These are phyloP conservation scores for Melanotaenia boesemani DNA, from an alignment of 2,797 vertebrate genomes.

Conservation along the genomic window DNA sequence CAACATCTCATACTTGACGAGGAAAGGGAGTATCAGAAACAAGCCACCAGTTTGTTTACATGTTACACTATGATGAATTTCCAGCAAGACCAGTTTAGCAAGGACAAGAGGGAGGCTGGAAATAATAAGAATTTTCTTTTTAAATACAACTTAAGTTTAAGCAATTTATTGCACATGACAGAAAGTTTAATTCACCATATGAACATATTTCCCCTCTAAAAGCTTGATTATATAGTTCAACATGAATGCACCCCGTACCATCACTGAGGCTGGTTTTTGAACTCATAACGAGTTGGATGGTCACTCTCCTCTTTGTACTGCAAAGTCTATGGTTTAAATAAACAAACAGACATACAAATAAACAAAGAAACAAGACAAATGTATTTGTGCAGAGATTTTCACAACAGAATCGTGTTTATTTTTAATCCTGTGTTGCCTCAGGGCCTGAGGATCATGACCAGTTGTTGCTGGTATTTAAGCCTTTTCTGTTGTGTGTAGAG, in stretches of 20 bases:
- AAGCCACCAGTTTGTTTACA: slow-evolving; percentile 10
- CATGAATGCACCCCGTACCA: neutral
- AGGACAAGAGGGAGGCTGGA: neutral
- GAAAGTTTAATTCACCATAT: neutral
- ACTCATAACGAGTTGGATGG: neutral
- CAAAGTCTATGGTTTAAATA: neutral
- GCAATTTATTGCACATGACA: neutral
- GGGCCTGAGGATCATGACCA: neutral
- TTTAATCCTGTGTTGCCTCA: neutral
- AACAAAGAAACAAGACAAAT: too few relatives aligned
- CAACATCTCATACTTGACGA: neutral
- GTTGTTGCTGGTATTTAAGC: neutral
- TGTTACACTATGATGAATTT: neutral
- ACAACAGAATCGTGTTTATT: neutral
- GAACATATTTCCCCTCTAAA: neutral
- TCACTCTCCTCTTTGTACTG: too few relatives aligned
- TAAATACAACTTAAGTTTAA: neutral
- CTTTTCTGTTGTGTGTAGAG: neutral
- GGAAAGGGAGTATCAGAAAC: neutral
- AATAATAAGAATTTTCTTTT: neutral
- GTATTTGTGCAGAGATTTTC: too few relatives aligned
- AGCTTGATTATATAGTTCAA: neutral
- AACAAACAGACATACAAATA: too few relatives aligned
- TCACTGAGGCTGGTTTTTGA: too few relatives aligned
- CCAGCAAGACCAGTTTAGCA: neutral